phyloP scores from a whole-genome alignment of 2,113 vertebrate species.

The Colistium nudipinnis region DNA sequence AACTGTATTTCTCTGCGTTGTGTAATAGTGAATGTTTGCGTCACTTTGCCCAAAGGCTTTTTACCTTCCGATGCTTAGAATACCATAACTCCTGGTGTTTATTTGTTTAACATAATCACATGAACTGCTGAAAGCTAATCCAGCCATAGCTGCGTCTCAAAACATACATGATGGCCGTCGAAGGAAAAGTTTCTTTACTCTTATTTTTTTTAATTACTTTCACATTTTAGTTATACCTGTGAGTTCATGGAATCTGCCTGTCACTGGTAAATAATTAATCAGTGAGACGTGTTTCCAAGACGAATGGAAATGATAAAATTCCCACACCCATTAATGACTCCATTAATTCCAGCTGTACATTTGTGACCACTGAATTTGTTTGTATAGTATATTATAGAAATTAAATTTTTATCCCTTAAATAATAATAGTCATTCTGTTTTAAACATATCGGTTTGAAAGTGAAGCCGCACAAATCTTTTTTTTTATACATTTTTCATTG shows the following conservation, averaged over 20 bases:
- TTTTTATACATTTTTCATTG: conserved; percentile 11
- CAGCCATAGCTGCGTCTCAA: conserved; percentile 18
- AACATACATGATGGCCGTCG: conserved; percentile 41
- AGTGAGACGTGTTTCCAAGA: conserved; percentile 58
- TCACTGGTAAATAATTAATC: conserved; percentile 36
- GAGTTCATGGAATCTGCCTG: conserved; percentile 49
- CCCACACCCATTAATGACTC: neutral
- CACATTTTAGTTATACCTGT: conserved; percentile 33
- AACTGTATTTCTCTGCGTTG: conserved; percentile 50
- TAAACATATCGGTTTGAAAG: too few species aligned
- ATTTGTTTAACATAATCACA: conserved; percentile 28
- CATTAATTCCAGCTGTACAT: conserved; percentile 6
- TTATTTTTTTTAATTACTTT: too few species aligned
- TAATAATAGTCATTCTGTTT: conserved; percentile 2
- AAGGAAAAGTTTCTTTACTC: conserved; percentile 8
- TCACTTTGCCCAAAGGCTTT: conserved; percentile 46
- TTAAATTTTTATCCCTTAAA: conserved; percentile 9
- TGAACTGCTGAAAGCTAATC: conserved; percentile 2
- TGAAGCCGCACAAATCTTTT: conserved; percentile 23
- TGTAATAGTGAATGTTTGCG: conserved; percentile 57
- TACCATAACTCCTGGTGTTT: conserved; percentile 17
- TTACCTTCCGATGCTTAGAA: conserved; percentile 32
- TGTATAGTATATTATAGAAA: conserved; percentile 10
- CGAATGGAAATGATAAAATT: conserved; percentile 49
- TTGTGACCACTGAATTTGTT: conserved; percentile 39